Conservation (phyloP, 2,113 vertebrate genomes). For the Cyanoderma ruficeps region DNA sequence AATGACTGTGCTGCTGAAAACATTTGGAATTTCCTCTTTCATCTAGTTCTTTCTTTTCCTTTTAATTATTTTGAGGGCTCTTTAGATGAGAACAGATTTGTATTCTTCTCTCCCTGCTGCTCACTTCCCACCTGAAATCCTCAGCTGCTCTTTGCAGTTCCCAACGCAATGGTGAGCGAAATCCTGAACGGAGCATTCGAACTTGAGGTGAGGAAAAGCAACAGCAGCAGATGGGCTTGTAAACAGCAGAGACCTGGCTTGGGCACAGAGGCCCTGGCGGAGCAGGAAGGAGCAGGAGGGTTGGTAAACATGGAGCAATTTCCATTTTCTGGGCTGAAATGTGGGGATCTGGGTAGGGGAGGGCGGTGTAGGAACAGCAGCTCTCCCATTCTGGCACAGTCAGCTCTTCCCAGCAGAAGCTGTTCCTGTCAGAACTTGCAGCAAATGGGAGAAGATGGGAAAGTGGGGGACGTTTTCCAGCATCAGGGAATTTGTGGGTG, state of each 20-base stretch:
- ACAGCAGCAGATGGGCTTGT: conserved; percentile 30
- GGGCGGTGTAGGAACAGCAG: background rate
- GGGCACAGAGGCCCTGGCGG: background rate
- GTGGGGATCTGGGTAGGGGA: background rate
- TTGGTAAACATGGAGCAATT: conserved; percentile 7
- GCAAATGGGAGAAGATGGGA: conserved; percentile 48
- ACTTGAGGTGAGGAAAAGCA: conserved; percentile 9
- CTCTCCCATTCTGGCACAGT: background rate
- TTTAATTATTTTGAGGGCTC: background rate
- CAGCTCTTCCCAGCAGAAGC: conserved; percentile 60
- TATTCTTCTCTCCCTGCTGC: conserved; percentile 19
- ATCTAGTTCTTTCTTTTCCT: background rate
- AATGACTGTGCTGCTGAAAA: background rate
- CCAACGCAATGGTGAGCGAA: background rate
- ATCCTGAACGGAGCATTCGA: background rate
- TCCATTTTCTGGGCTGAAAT: conserved; percentile 56
- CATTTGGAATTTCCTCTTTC: background rate
- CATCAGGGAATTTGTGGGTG: conserved; percentile 26
- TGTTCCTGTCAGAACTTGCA: conserved; percentile 68
- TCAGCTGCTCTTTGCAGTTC: background rate
- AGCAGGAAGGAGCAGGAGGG: background rate
- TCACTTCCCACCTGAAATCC: conserved; percentile 25
- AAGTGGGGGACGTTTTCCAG: conserved; percentile 50
- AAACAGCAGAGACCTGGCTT: conserved; percentile 12
- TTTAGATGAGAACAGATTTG: conserved; percentile 24